Evolutionary conservation across 2,888 invertebrate genomes (phyloP).

Genomic region (Lithophane ornitopus): DNA sequence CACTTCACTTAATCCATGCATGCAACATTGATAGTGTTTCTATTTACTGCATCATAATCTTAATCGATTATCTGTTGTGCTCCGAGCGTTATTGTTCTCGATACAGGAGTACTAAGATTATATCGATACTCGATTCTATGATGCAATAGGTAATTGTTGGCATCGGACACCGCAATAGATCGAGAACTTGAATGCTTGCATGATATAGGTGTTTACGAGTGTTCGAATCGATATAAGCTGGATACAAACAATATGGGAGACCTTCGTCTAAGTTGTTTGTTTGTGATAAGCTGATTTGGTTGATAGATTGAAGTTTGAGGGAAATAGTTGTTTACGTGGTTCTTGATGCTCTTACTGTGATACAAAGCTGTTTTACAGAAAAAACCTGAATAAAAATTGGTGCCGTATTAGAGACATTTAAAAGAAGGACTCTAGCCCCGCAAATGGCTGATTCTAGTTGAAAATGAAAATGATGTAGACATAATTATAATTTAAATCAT

Average conservation of each 20-base stretch:
- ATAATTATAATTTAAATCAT: too few relatives aligned
- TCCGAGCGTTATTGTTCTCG: conserved; percentile 61
- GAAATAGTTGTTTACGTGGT: background rate
- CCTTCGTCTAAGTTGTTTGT: conserved; percentile 14
- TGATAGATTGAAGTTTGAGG: background rate
- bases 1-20: conserved; percentile 57
- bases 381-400: background rate
- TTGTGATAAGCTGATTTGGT: background rate
- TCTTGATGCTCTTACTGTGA: background rate
- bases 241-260: conserved; percentile 2
- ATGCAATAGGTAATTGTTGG: conserved; percentile 59
- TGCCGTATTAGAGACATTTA: background rate
- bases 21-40: conserved; percentile 53
- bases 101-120: conserved; percentile 53
- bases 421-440: background rate
- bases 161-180: conserved; percentile 25
- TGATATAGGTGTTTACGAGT: conserved; percentile 40
- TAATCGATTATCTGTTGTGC: conserved; percentile 64
- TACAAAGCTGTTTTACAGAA: background rate
- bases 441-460: background rate
- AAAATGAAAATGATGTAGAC: background rate
- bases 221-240: conserved; percentile 23
- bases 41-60: conserved; percentile 61
- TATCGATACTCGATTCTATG: conserved; percentile 51
- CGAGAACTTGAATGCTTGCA: conserved; percentile 32